A percentile compares a stretch with the other conserved stretches of the same genome.
phyloP scores from a whole-genome alignment of 2,797 vertebrate genomes.

The Falco biarmicus region DNA sequence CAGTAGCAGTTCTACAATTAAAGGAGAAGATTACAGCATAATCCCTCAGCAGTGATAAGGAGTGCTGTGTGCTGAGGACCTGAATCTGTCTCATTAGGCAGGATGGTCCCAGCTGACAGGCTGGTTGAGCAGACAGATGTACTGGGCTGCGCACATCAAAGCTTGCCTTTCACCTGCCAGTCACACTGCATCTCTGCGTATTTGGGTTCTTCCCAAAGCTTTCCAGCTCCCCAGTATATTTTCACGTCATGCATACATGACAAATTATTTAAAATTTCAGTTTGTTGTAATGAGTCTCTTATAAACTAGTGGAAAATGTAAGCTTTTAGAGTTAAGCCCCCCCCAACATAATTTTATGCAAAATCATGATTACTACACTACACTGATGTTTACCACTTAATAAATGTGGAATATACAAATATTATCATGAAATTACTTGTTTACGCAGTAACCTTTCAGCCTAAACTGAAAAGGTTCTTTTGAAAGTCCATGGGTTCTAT shows the following conservation, averaged over 20 bases:
- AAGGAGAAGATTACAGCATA: slow-evolving; percentile 41
- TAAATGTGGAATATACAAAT: neutral
- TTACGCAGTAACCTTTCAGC: neutral
- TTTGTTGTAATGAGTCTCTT: slow-evolving; percentile 1
- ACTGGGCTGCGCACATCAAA: slow-evolving; percentile 53
- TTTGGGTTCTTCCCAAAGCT: slow-evolving; percentile 7
- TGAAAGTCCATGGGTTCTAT: neutral
- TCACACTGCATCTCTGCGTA: neutral
- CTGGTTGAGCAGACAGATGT: neutral
- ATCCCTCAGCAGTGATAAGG: slow-evolving; percentile 44
- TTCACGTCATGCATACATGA: neutral
- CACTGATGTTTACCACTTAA: neutral
- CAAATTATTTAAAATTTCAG: slow-evolving; percentile 27
- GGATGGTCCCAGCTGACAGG: slow-evolving; percentile 41
- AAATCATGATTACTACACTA: neutral
- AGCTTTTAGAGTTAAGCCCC: neutral
- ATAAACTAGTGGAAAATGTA: neutral
- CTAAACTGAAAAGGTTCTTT: neutral
- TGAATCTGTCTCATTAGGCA: slow-evolving; percentile 4
- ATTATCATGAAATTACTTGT: neutral
- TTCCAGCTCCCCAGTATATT: neutral
- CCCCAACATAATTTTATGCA: neutral
- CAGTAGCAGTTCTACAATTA: slow-evolving; percentile 20
- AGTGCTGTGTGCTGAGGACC: neutral
- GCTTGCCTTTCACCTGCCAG: slow-evolving; percentile 49